phyloP scores from a whole-genome alignment of 2,888 invertebrate genomes.

The Pardosa pseudoannulata region DNA sequence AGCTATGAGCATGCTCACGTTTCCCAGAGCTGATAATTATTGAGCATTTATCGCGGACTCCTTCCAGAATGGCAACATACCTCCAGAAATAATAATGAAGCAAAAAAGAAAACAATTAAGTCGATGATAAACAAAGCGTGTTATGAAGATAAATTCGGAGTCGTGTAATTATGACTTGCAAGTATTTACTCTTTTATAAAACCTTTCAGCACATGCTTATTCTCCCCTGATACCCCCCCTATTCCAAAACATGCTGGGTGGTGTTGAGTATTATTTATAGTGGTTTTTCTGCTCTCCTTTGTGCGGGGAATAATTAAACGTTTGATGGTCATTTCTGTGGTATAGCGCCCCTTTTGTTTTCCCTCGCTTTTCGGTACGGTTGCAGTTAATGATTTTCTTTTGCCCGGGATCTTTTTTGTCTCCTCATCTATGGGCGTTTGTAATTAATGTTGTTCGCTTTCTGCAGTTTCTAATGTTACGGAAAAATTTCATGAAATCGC shows the following conservation, averaged over 20 bases:
- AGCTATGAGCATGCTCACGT: neutral
- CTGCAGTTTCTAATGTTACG: neutral
- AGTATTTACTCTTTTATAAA: conserved; percentile 29
- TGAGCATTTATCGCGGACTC: conserved; percentile 31
- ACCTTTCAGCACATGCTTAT: conserved; percentile 25
- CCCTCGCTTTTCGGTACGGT: conserved; percentile 27
- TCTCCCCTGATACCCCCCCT: too few species aligned
- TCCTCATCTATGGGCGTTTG: conserved; percentile 22
- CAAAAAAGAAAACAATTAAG: conserved; percentile 26
- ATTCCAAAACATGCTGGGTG: neutral
- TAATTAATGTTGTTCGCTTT: conserved; percentile 41
- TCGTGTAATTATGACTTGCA: conserved; percentile 33
- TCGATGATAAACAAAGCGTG: conserved; percentile 28
- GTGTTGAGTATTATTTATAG: conserved; percentile 46
- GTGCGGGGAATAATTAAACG: conserved; percentile 55
- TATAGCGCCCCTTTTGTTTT: conserved; percentile 1
- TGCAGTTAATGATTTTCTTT: conserved; percentile 58
- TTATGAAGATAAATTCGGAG: conserved; percentile 31
- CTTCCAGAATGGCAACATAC: conserved; percentile 17
- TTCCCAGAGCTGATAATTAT: conserved; percentile 28
- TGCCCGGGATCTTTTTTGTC: conserved; percentile 11
- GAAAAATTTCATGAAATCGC: neutral
- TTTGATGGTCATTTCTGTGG: conserved; percentile 57
- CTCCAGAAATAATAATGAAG: neutral
- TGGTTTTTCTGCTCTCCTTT: conserved; percentile 19